Percentiles rank a stretch among this genome's conserved stretches.
Evolutionary conservation across 2,888 invertebrate species (phyloP).

Genomic region (Gastracanthus pulcherrimus): DNA sequence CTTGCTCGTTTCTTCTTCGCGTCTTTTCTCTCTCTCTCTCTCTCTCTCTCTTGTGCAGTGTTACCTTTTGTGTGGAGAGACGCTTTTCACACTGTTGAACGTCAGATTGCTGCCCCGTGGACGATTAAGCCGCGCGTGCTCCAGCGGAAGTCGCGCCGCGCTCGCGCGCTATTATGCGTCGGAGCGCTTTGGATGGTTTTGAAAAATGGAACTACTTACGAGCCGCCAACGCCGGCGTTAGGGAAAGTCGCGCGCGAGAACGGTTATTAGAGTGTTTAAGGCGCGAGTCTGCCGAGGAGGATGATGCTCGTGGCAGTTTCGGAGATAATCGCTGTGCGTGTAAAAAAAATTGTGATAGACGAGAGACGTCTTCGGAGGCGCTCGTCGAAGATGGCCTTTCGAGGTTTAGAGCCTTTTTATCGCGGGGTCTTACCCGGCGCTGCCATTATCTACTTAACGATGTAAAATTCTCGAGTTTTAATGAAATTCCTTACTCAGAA

Average conservation of each 20-base stretch:
- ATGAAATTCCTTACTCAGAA: background rate
- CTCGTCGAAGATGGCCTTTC: too few relatives aligned
- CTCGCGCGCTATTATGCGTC: too few relatives aligned
- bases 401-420: background rate
- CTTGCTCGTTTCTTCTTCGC: background rate
- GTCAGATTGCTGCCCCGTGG: background rate
- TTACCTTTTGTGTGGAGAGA: background rate
- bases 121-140: slow-evolving; percentile 10
- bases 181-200: background rate
- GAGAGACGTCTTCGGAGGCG: too few relatives aligned
- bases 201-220: slow-evolving; percentile 4
- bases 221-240: background rate
- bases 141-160: background rate
- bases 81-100: background rate
- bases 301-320: background rate
- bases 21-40: background rate
- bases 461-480: background rate
- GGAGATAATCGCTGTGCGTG: background rate
- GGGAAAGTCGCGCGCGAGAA: background rate
- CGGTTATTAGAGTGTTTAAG: background rate
- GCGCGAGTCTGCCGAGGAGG: background rate
- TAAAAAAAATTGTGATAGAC: background rate
- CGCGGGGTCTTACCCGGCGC: background rate
- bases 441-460: background rate
- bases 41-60: too few relatives aligned